Evolutionary conservation across 2,113 vertebrate genomes (phyloP), one percentile per base, ranked within the genome.

Genomic region (Chinchilla lanigera): DNA sequence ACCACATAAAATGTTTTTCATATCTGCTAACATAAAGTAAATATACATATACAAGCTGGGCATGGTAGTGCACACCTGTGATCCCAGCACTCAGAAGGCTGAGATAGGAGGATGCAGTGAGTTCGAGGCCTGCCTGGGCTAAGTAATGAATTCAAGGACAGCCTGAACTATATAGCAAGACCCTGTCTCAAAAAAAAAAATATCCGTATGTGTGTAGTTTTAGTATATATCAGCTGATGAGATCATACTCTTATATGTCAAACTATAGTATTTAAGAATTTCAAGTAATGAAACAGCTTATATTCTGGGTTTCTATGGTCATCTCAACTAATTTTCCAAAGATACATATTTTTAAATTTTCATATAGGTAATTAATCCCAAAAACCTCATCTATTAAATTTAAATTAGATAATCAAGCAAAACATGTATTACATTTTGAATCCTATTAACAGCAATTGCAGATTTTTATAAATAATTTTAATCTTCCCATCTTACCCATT

Each of bases 381-480:
- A 58, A 77, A 93, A 63, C 65, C 58, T 84, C 82, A 89, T 35
- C 38, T 73, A 96, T 33, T 82, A 97, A 88, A 92, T 87, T 96
- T 92, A 95, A 47, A 92, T 73, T 86, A 81, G 41, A 86, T 84
- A 95, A 69, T 69, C 61, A 93, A 93, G 58, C 44, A 95, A 95
- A 98, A 69, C 35, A 84, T 67, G 33, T n/a, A 93, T 90, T 87
- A 22, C 8, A 90, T 86, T 95, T 67, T 61, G 71, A 88, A 58
- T 93, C 92, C 85, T 89, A 97, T 41, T 94, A 89, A 77, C 67
- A 88, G 52, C 35, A 95, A 95, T 78, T 89, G 13, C 63, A 95
- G 41, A 73, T 82, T 95, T 96, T 58, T 86, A 52, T 93, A 94
- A 89, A 86, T n/a, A 33, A 86, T 93, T 90, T 97, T 96, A 96